Conservation (phyloP, 2,888 invertebrate genomes). For the Psylliodes chrysocephalus region DNA sequence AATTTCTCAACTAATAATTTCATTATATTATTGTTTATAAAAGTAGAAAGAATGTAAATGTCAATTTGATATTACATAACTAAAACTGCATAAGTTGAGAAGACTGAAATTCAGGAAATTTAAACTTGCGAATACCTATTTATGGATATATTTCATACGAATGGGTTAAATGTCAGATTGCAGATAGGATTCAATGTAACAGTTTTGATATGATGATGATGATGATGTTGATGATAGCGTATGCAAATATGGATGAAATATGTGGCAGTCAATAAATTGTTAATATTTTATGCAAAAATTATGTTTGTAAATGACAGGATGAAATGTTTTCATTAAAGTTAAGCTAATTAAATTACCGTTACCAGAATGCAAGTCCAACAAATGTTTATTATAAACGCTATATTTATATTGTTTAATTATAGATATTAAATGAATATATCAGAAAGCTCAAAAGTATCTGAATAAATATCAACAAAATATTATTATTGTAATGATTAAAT, state of each 20-base stretch:
- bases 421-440: too few relatives aligned
- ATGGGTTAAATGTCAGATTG: slow-evolving; percentile 11
- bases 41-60: slow-evolving; percentile 9
- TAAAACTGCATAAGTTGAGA: not conserved
- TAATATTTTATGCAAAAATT: too few relatives aligned
- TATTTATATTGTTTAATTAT: too few relatives aligned
- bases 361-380: too few relatives aligned
- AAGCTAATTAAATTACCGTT: too few relatives aligned
- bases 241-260: slow-evolving; percentile 1
- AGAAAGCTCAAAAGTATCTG: too few relatives aligned
- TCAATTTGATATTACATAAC: not conserved
- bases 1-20: slow-evolving; percentile 8
- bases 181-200: slow-evolving; percentile 3
- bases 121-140: not conserved
- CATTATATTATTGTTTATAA: slow-evolving; percentile 9
- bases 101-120: slow-evolving; percentile 14
- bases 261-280: not conserved
- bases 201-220: not conserved
- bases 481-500: too few relatives aligned
- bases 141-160: slow-evolving; percentile 2
- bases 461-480: too few relatives aligned
- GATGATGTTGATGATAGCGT: not conserved
- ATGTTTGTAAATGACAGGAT: too few relatives aligned
- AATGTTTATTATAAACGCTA: too few relatives aligned
- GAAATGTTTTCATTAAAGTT: too few relatives aligned